Base-by-base conservation (phyloP, 2,888 invertebrate genomes). In the Drosophila hamatofila region DNA sequence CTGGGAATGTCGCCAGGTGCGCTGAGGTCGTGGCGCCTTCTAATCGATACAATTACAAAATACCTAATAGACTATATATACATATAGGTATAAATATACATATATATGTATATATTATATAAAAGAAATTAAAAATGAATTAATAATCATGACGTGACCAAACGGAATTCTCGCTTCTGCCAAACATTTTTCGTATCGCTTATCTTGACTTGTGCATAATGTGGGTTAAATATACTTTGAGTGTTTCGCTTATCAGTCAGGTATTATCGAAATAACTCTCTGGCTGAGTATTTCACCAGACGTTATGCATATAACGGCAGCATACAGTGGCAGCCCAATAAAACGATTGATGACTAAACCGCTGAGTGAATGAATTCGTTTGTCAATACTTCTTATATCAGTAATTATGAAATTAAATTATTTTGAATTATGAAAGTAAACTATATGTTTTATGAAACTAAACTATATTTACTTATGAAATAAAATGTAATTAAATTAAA, bases 1-100 rank as follows among this genome's bases (percentile, higher is more conserved):
- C 4, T 81, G 78, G 18, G 78, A 54, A 69, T 35, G 58, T 35
- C 3, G 42, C 54, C 76, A 78, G 58, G 57, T 60, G 78, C 12
- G 39, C 18, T n/a, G 11, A 54, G 30, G n/a, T 69, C 7, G 16
- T 1, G 39, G 16, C 23, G 52, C 35, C 37, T 64, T 59, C 44
- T 41, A 61, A 80, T 76, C 77, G 35, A 35, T 51, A 41, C 6
- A 27, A 41, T 25, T 25, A 7, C 8, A 18, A 18, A 44, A 16
- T 8, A 23, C 8, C 16, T 23, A 16, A 44, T 23, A 7, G 44
- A 44, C 8, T 23, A 8, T 9, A 25, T n/a, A 9, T 35, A 27
- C 6, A 1, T 6, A 30, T 30, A n/a, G n/a, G n/a, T 23, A 8
- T 9, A 25, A 12, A 9, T 35, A 35, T 35, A 16, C 3, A 2